Percentiles rank a stretch among this genome's conserved stretches.
phyloP scores from a whole-genome alignment of 2,113 vertebrate genomes.

The Poecile atricapillus region DNA sequence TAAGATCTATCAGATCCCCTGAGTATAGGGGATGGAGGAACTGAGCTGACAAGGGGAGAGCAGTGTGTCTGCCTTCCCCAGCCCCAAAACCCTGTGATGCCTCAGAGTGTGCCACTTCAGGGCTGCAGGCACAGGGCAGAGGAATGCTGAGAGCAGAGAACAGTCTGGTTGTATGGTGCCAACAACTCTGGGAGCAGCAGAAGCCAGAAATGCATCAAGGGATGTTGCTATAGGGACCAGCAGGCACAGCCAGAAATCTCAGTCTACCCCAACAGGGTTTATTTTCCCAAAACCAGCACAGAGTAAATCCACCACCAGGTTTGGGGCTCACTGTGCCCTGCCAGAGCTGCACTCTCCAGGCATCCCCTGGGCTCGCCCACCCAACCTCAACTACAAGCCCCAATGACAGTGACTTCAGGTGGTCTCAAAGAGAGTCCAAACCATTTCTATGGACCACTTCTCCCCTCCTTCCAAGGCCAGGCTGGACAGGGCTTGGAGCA shows the following conservation, averaged over 20 bases:
- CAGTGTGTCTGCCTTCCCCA: neutral
- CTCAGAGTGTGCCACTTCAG: neutral
- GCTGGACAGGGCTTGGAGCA: neutral
- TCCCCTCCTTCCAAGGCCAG: neutral
- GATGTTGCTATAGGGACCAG: neutral
- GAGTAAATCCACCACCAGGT: accelerated
- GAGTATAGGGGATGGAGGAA: neutral
- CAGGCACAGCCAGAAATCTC: neutral
- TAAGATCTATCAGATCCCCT: neutral
- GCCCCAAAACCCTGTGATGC: accelerated
- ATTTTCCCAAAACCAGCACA: neutral
- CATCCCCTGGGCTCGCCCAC: accelerated
- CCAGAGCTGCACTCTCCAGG: neutral
- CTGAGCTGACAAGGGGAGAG: neutral
- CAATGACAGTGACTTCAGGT: neutral
- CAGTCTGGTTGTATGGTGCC: neutral
- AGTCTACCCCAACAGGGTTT: neutral
- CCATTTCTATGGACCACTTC: neutral
- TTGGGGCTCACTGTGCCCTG: neutral
- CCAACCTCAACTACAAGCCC: neutral
- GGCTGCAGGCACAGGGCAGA: neutral
- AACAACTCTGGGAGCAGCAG: neutral
- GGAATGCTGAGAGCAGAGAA: neutral
- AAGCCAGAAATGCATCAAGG: neutral
- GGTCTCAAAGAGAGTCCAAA: neutral